Conservation (phyloP, 2,113 vertebrate genomes). For the Apaloderma vittatum region DNA sequence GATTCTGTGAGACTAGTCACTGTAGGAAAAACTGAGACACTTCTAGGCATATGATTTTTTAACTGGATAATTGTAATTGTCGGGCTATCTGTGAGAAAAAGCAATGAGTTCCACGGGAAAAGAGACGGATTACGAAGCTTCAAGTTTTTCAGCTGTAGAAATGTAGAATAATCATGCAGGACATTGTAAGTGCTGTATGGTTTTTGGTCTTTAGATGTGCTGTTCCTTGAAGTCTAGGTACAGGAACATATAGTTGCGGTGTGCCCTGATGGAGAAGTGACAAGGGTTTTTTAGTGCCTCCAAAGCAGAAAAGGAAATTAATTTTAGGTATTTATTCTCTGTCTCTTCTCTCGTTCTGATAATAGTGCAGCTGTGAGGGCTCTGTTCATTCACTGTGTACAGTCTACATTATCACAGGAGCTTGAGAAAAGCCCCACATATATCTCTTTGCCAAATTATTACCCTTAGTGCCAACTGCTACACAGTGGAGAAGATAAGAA, state of each 20-base stretch:
- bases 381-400: neutral
- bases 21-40: neutral
- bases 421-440: neutral
- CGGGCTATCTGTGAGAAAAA: neutral
- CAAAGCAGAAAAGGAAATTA: neutral
- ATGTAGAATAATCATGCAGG: neutral
- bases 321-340: neutral
- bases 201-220: neutral
- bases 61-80: neutral
- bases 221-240: neutral
- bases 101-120: neutral
- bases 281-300: neutral
- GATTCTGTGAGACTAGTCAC: neutral
- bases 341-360: neutral
- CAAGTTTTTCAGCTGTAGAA: neutral
- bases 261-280: neutral
- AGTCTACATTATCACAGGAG: neutral
- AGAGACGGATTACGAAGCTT: neutral
- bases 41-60: neutral
- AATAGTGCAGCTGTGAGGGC: neutral
- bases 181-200: neutral
- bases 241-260: neutral
- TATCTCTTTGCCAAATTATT: neutral
- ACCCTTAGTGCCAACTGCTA: neutral
- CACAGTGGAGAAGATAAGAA: neutral